Evolutionary conservation across 1,140 invertebrate genomes (phyloP), one percentile per base, ranked within the genome.

Genomic region (Arctopsyche grandis): DNA sequence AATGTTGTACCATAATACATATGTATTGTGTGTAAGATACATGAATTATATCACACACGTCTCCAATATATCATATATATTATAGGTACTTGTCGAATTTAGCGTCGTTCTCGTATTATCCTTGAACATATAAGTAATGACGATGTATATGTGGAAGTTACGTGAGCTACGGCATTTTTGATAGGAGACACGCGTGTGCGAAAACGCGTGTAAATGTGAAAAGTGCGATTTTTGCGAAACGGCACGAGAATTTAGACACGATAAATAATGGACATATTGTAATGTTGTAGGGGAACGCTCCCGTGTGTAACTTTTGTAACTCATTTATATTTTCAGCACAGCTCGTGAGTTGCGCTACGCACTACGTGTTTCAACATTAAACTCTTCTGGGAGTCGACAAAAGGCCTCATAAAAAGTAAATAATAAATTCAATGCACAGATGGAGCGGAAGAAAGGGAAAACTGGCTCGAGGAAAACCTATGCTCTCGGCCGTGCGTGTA

Each of bases 351-450:
- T 80, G 38, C 69, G 52, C 44, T 22, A 63, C 75, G 19, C 44
- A 14, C 16, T 75, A 78, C 79, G 79, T 80, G 79, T 80, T 69
- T 63, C 60, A 70, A 73, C 79, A 80, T 73, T 80, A 77, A 74
- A 66, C 79, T 78, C 79, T 73, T 80, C 38, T 48, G 75, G 76
- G 71, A 75, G 43, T 69, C 38, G 16, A 73, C 77, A 78, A 78
- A 78, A 77, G 69, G 75, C 43, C 76, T 69, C 56, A 66, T 80
- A 76, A 76, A 78, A 77, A 80, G 63, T 80, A 80, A 80, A 80
- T 80, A 80, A 78, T 80, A 80, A 80, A 80, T 80, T 80, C 79
- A 74, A 69, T 75, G 75, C 76, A 80, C 79, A 80, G 69, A 80
- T 80, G 52, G 69, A 80, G 16, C 48, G 19, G 24, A 48, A 56